Conservation (phyloP, 2,797 vertebrate genomes). For the Scarus forsteni region DNA sequence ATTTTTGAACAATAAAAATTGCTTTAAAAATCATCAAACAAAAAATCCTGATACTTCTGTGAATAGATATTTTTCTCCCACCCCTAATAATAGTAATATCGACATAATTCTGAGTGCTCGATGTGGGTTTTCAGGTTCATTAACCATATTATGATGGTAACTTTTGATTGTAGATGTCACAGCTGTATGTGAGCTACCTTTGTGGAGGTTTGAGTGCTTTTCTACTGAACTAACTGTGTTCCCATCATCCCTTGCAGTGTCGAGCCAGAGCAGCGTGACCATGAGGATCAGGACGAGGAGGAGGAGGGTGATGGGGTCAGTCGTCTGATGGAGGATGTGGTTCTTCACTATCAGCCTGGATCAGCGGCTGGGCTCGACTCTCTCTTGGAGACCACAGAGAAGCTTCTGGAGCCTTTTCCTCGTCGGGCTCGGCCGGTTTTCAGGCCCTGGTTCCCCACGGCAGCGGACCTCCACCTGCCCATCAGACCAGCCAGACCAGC, state of each 20-base stretch:
- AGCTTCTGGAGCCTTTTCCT: slow-evolving; percentile 87
- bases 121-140: too few relatives aligned
- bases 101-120: too few relatives aligned
- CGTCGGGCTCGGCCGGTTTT: slow-evolving; percentile 83
- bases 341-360: slow-evolving; percentile 87
- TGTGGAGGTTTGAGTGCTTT: too few relatives aligned
- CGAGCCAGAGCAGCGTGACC: background rate
- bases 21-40: too few relatives aligned
- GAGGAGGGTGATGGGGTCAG: background rate
- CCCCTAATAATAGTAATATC: too few relatives aligned
- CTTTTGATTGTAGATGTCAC: too few relatives aligned
- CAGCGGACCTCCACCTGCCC: slow-evolving; percentile 71
- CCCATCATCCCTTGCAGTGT: background rate
- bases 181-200: too few relatives aligned
- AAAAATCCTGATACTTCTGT: too few relatives aligned
- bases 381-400: slow-evolving; percentile 84
- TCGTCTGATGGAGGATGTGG: slow-evolving; percentile 87
- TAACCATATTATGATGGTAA: too few relatives aligned
- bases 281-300: slow-evolving; percentile 23
- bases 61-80: too few relatives aligned
- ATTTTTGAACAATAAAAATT: too few relatives aligned
- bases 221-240: background rate
- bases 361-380: slow-evolving; percentile 67
- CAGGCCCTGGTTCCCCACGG: slow-evolving; percentile 88
- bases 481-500: slow-evolving; percentile 88